Evolutionary conservation across 2,888 invertebrate genomes (phyloP), one percentile per base, ranked within the genome.

Genomic region (Notodonta dromedarius): DNA sequence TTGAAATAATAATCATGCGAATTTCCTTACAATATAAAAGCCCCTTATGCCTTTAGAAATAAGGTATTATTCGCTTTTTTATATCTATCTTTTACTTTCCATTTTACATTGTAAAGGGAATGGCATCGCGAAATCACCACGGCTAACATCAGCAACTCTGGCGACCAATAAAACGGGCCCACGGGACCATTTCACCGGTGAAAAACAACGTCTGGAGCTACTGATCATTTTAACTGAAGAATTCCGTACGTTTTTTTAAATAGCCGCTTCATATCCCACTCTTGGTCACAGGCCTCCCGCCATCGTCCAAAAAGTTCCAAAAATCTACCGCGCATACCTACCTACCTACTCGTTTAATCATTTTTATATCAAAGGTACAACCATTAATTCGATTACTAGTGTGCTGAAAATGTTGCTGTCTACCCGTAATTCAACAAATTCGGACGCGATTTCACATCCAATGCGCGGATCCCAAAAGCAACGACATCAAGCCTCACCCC

Each of bases 81-180:
- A 24, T 24, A 39, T 14, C 52, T 14, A 53, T 60, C 63, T 70
- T 71, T 73, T 74, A 70, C 65, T 71, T 73, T 70, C 67, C 67
- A 60, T 75, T 74, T 77, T 70, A 58, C 65, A 66, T 66, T 67
- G 66, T 72, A 68, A 66, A 71, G 67, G 59, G 68, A 69, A 70
- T 73, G 65, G 61, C 64, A 62, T 70, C 59, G 51, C 56, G 58
- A 56, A 70, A 69, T 71, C 65, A 66, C 65, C 58, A 59, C 51
- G 61, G 65, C 61, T 53, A 58, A 55, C 61, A 66, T 60, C 66
- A 60, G 59, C 55, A 60, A 63, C 65, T 57, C 62, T 63, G 62
- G 57, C 52, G 56, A 54, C 71, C 67, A 73, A 69, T 71, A 69
- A 67, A 73, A 66, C 52, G 59, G 9, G 14, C 13, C 60, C 39